Conservation (phyloP, 35 echinoderm and acorn worm genomes). For the Ophiothrix spiculata region DNA sequence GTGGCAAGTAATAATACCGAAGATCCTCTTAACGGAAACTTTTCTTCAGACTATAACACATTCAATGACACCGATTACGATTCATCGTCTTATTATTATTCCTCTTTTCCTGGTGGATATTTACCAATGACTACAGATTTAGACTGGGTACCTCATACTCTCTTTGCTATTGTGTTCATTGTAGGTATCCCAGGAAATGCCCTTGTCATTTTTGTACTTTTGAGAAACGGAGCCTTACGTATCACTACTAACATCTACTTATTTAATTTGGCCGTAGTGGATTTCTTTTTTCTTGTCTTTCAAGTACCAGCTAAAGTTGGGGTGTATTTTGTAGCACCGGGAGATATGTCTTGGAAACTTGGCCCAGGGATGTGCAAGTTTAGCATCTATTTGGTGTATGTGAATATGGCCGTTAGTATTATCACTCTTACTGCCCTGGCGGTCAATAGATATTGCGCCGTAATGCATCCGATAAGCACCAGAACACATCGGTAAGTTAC, state of each 20-base stretch:
- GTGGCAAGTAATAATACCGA: not conserved
- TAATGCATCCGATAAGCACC: conserved; percentile 64
- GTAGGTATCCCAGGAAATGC: conserved; percentile 63
- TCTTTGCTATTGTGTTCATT: conserved; percentile 52
- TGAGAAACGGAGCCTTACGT: conserved; percentile 24
- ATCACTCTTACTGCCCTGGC: conserved; percentile 54
- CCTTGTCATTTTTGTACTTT: conserved; percentile 59
- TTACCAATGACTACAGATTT: not conserved
- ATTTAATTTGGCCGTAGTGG: conserved; percentile 61
- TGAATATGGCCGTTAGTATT: conserved; percentile 63
- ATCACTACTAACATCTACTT: conserved; percentile 67
- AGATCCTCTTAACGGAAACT: not conserved
- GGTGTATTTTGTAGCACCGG: conserved; percentile 8
- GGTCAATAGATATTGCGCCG: conserved; percentile 66
- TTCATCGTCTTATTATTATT: not conserved
- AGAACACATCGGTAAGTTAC: conserved; percentile 61
- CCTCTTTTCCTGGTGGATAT: not conserved
- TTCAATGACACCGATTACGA: not conserved
- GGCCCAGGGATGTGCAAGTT: conserved; percentile 43
- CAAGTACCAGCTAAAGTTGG: conserved; percentile 45
- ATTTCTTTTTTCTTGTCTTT: conserved; percentile 53
- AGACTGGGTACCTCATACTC: conserved; percentile 28
- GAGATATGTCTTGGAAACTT: not conserved
- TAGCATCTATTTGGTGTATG: conserved; percentile 47
- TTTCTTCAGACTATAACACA: not conserved